Percentiles rank a stretch among this genome's conserved stretches.
Evolutionary conservation across 2,113 vertebrate species (phyloP).

Genomic region (Steatornis caripensis): DNA sequence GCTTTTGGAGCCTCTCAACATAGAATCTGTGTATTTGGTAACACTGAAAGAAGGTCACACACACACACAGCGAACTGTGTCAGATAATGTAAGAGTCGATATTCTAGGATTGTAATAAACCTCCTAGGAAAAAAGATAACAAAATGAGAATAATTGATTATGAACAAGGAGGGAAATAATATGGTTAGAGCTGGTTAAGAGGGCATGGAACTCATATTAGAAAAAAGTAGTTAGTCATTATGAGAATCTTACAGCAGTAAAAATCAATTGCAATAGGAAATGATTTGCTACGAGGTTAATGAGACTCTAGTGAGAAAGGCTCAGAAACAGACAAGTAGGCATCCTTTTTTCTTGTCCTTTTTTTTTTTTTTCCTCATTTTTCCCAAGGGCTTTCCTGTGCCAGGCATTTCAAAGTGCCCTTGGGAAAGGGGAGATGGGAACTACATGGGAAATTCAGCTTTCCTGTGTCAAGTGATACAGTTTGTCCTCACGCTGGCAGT

Average conservation of each 20-base stretch:
- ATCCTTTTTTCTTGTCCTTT: not conserved
- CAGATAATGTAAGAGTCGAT: not conserved
- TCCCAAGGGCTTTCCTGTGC: not conserved
- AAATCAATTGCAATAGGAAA: not conserved
- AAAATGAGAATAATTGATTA: not conserved
- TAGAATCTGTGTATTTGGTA: not conserved
- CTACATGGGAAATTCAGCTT: not conserved
- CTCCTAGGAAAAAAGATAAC: not conserved
- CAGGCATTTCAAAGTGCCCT: not conserved
- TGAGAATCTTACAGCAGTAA: not conserved
- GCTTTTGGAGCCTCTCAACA: not conserved
- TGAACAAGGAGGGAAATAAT: not conserved
- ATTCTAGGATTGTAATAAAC: not conserved
- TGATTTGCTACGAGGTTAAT: not conserved
- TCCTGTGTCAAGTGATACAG: not conserved
- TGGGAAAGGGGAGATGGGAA: not conserved
- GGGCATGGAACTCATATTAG: not conserved
- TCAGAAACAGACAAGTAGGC: not conserved
- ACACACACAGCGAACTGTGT: not conserved
- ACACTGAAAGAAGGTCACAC: not conserved
- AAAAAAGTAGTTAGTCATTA: not conserved
- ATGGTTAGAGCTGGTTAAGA: not conserved
- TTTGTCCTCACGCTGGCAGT: not conserved
- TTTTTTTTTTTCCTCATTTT: not conserved
- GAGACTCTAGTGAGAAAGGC: not conserved